Conservation (phyloP, 2,797 vertebrate species). For the Xyrichtys novacula region DNA sequence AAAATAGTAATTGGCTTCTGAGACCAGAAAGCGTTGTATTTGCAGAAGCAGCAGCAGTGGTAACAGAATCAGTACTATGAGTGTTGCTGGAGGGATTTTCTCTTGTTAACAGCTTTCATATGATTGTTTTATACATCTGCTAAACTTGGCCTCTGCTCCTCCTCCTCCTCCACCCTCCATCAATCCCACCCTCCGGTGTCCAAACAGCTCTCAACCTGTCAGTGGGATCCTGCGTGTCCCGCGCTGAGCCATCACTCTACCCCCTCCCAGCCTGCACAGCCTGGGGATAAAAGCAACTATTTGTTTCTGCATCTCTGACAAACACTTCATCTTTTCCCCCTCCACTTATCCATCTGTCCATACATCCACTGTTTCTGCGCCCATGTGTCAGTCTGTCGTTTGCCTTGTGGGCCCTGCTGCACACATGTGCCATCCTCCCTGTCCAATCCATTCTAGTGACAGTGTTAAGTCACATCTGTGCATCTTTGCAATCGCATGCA, state of each 20-base stretch:
- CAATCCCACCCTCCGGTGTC: constrained; percentile 42
- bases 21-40: constrained; percentile 12
- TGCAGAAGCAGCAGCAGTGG: constrained; percentile 8
- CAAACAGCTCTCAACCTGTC: constrained; percentile 70
- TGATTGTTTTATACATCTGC: constrained; percentile 65
- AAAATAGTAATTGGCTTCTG: constrained; percentile 18
- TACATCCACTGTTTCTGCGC: constrained; percentile 63
- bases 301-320: constrained; percentile 82
- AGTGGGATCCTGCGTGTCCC: constrained; percentile 57
- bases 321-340: constrained; percentile 76
- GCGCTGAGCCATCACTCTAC: constrained; percentile 65
- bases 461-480: constrained; percentile 48
- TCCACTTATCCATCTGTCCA: constrained; percentile 77
- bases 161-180: constrained; percentile 56
- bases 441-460: constrained; percentile 55
- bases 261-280: constrained; percentile 44
- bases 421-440: constrained; percentile 57
- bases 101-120: constrained; percentile 46
- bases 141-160: constrained; percentile 54
- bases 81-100: constrained; percentile 32
- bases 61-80: constrained; percentile 25
- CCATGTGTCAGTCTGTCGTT: constrained; percentile 74
- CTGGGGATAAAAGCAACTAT: constrained; percentile 79
- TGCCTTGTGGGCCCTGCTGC: constrained; percentile 62
- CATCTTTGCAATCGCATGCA: constrained; percentile 38